phyloP scores from a whole-genome alignment of 2,888 invertebrate species.

The Clostera curtula region DNA sequence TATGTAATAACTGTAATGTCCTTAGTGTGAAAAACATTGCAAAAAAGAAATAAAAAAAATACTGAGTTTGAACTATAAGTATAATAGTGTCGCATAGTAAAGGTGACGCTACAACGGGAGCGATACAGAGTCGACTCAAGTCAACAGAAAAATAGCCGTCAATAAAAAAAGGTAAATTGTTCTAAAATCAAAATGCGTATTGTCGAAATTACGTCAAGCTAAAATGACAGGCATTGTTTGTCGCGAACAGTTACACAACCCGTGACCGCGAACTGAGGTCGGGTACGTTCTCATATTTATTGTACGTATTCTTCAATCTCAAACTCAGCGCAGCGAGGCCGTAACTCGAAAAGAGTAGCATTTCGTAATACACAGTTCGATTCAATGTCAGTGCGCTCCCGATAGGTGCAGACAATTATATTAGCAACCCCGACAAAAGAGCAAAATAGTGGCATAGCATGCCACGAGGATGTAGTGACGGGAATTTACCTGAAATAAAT shows the following conservation, averaged over 20 bases:
- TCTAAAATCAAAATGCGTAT: slow-evolving; percentile 28
- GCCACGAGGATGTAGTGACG: too few species aligned
- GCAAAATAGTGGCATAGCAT: too few species aligned
- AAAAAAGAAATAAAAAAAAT: too few species aligned
- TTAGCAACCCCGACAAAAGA: slow-evolving; percentile 3
- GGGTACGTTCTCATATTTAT: slow-evolving; percentile 71
- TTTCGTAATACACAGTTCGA: slow-evolving; percentile 63
- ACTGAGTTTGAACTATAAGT: too few species aligned
- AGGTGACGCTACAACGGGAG: too few species aligned
- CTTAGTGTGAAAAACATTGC: too few species aligned
- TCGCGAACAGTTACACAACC: slow-evolving; percentile 59
- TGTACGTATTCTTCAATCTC: slow-evolving; percentile 72
- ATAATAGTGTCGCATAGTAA: too few species aligned
- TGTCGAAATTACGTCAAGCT: slow-evolving; percentile 36
- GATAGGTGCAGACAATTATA: slow-evolving; percentile 23
- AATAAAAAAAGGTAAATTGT: too few species aligned
- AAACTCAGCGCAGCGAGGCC: slow-evolving; percentile 42
- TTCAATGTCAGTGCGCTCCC: slow-evolving; percentile 66
- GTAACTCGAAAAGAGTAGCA: slow-evolving; percentile 64
- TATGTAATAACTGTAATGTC: too few species aligned
- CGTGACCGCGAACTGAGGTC: slow-evolving; percentile 69
- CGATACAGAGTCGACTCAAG: too few species aligned
- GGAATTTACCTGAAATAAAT: too few species aligned
- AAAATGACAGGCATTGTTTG: slow-evolving; percentile 56
- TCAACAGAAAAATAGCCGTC: too few species aligned